These are phyloP conservation scores for Mesitornis unicolor DNA, from an alignment of 2,113 vertebrate species.

Conservation along the genomic window DNA sequence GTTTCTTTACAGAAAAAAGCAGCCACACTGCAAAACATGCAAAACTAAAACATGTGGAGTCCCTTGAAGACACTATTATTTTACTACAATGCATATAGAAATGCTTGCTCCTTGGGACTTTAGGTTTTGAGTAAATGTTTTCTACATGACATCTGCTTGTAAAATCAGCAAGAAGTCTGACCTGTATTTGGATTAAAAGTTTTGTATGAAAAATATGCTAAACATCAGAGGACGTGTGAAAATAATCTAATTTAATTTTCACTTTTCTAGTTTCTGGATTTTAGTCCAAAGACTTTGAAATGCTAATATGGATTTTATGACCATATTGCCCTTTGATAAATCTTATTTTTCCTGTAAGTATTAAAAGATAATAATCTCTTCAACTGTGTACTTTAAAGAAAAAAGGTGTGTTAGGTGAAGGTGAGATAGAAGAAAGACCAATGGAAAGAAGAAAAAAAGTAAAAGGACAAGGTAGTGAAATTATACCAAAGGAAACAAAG, in stretches of 20 bases:
- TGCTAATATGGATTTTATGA: neutral
- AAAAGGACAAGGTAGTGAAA: neutral
- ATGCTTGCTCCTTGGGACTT: neutral
- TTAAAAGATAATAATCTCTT: neutral
- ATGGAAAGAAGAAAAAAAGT: neutral
- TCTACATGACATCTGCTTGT: neutral
- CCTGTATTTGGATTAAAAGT: neutral
- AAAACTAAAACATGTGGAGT: neutral
- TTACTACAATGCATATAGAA: neutral
- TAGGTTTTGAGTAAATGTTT: neutral
- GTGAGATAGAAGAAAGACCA: neutral
- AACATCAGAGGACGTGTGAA: neutral
- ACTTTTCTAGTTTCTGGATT: neutral
- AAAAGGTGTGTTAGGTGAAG: neutral
- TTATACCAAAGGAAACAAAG: constrained; percentile 64
- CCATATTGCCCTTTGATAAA: neutral
- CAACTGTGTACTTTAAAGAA: neutral
- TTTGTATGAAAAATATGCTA: neutral
- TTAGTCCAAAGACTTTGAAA: neutral
- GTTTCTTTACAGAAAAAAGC: neutral
- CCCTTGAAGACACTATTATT: neutral
- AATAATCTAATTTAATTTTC: neutral
- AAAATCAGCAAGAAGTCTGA: neutral
- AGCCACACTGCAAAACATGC: neutral
- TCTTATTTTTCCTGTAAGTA: neutral